Conservation (phyloP, 2,113 vertebrate species). For the Haemorhous mexicanus region DNA sequence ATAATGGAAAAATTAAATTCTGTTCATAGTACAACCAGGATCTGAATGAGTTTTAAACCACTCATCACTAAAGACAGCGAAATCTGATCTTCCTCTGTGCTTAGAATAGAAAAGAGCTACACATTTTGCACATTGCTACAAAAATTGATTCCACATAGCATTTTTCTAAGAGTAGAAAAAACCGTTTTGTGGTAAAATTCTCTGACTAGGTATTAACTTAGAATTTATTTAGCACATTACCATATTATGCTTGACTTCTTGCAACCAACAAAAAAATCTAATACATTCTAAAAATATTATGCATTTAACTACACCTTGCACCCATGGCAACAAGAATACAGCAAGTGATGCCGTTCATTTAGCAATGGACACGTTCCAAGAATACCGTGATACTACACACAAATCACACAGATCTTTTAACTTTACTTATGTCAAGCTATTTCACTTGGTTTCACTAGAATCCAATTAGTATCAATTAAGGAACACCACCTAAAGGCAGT, state of each 20-base stretch:
- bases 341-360: neutral
- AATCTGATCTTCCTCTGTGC: slow-evolving; percentile 6
- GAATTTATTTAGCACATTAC: neutral
- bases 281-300: neutral
- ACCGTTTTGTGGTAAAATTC: neutral
- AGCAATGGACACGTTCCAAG: neutral
- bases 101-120: neutral
- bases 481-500: neutral
- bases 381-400: neutral
- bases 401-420: neutral
- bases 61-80: neutral
- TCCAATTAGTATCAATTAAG: neutral
- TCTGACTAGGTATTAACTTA: neutral
- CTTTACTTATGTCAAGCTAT: neutral
- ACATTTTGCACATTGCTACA: neutral
- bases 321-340: neutral
- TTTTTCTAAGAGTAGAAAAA: neutral
- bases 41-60: slow-evolving; percentile 21
- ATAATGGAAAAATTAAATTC: slow-evolving; percentile 2
- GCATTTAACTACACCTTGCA: neutral
- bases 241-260: neutral
- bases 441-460: neutral
- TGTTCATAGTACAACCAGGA: neutral
- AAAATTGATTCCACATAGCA: neutral
- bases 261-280: neutral